A percentile compares a stretch with the other conserved stretches of the same genome.
Conservation (phyloP, 2,113 vertebrate genomes). For the Clarias magur region DNA sequence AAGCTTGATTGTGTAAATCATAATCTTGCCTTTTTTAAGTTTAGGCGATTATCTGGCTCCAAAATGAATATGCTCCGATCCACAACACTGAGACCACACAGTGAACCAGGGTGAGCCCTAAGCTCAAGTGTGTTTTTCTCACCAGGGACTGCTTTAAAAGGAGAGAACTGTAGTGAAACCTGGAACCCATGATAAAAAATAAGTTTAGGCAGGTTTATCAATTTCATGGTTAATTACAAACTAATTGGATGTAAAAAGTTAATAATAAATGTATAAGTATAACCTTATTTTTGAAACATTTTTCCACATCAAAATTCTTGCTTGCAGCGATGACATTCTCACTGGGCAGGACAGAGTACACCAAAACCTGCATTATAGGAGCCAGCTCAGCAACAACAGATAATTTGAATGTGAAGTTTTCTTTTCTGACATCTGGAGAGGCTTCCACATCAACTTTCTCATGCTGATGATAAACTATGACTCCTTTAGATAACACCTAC, state of each 20-base stretch:
- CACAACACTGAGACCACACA: constrained; percentile 81
- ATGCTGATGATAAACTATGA: constrained; percentile 67
- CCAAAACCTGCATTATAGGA: too few relatives aligned
- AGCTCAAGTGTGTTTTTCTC: constrained; percentile 64
- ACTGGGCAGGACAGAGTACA: too few relatives aligned
- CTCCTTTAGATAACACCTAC: constrained; percentile 75
- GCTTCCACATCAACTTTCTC: constrained; percentile 1
- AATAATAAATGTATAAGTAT: neutral
- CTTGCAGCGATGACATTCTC: constrained; percentile 68
- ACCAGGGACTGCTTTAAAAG: constrained; percentile 71
- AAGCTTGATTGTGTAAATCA: neutral
- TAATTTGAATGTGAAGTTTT: too few relatives aligned
- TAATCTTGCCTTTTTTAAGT: constrained; percentile 55
- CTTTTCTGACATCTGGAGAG: too few relatives aligned
- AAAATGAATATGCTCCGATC: constrained; percentile 81
- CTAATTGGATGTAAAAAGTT: neutral
- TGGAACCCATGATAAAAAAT: constrained; percentile 45
- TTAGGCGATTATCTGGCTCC: constrained; percentile 73
- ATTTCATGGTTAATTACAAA: neutral
- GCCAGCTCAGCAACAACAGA: too few relatives aligned
- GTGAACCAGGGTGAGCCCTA: constrained; percentile 72
- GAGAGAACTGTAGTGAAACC: constrained; percentile 76
- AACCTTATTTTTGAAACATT: constrained; percentile 85
- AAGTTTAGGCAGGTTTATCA: neutral
- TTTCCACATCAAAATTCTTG: constrained; percentile 66